Base-by-base conservation (phyloP, 92 coral and sea anemone genomes). In the Parazoanthus swiftii region DNA sequence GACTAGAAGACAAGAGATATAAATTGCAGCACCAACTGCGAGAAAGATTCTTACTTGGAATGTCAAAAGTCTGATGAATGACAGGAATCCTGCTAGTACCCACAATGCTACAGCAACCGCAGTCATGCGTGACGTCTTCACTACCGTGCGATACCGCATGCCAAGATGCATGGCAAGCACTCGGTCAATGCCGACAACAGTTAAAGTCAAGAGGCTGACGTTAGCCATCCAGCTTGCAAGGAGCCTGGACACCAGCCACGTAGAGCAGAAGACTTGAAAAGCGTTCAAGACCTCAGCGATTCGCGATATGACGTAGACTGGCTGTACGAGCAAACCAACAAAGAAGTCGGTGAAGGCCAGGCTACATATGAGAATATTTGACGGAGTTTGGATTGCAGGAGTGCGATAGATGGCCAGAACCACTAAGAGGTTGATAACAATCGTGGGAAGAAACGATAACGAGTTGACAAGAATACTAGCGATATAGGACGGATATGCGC, bases 341-440 rank as follows among this genome's bases (percentile, higher is more conserved):
- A 87, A 86, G 20, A 91, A 81, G 74, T 91, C 93, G 16, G 93
- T 85, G 20, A 89, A 74, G 58, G 93, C 76, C 46, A 91, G 51
- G 77, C 93, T 91, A 81, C 88, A 91, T 44, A 91, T 85, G 10
- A 91, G 89, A 1, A 88, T 88, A 50, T 91, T 91, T 13, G 93
- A 85, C 8, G 91, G 65, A 11, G 93, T 74, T 21, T 91, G 88
- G 33, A 88, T 85, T 10, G 91, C 71, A 66, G 85, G 91, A 26
- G 79, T 84, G 67, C 79, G 67, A 72, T 71, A 46, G 21, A 84
- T 48, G 7, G 87, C 87, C 23, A 46, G 7, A 50, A 84, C 70
- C 37, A 84, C 79, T 20, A 84, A 16, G 42, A 72, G 23, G 33
- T 84, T 84, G 6, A 84, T 72, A 25, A 84, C 0, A 8, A 84